A percentile compares a stretch with the other conserved stretches of the same genome.
Evolutionary conservation across 2,888 invertebrate genomes (phyloP).

Genomic region (Macrophya alboannulata): DNA sequence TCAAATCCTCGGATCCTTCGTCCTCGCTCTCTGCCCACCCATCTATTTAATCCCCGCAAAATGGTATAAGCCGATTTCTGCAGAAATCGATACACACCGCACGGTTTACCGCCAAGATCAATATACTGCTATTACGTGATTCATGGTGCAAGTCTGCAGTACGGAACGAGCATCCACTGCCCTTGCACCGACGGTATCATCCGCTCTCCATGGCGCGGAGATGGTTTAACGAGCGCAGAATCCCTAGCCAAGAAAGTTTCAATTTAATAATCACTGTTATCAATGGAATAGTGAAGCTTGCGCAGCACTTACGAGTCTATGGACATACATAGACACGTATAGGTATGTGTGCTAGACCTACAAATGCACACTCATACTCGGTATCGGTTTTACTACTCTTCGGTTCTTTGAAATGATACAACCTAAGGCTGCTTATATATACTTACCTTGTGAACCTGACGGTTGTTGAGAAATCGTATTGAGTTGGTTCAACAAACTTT

Average conservation of each 20-base stretch:
- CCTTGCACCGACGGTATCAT: not conserved
- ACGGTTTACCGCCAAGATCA: conserved; percentile 33
- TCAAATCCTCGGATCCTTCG: conserved; percentile 17
- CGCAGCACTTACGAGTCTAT: conserved; percentile 7
- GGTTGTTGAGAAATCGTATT: conserved; percentile 30
- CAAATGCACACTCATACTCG: conserved; percentile 27
- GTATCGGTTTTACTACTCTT: conserved; percentile 13
- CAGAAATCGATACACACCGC: conserved; percentile 52
- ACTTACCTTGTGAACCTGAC: conserved; percentile 29
- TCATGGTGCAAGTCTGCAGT: not conserved
- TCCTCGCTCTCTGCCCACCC: conserved; percentile 16
- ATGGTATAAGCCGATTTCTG: conserved; percentile 48
- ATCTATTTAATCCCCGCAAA: conserved; percentile 50
- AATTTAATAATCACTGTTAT: not conserved
- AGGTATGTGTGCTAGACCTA: not conserved
- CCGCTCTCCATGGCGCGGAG: not conserved
- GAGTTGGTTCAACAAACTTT: conserved; percentile 46
- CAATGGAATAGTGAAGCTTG: not conserved
- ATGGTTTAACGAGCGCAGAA: not conserved
- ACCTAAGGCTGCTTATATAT: conserved; percentile 3
- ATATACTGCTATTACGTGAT: conserved; percentile 14
- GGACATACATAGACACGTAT: not conserved
- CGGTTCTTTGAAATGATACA: conserved; percentile 15
- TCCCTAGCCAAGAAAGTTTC: conserved; percentile 25
- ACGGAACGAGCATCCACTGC: not conserved